Base-by-base conservation (phyloP, 2,888 invertebrate species). In the Laspeyria flexula region DNA sequence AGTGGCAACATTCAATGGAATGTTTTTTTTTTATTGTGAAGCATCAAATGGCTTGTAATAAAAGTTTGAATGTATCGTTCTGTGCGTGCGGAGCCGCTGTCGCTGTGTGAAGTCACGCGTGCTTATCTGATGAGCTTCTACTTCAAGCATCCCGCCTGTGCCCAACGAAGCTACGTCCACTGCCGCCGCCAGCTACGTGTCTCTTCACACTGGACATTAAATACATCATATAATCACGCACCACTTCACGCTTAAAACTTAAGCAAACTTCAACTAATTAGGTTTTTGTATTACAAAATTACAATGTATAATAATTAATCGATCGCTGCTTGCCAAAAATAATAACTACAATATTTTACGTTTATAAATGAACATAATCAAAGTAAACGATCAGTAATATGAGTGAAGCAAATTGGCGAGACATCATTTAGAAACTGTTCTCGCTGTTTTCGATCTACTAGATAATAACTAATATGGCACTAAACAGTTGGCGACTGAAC, bases 401-500 rank as follows among this genome's bases (percentile, higher is more conserved):
- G 66, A 60, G 68, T 63, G 61, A 73, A 64, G 73, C 77, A 78
- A 77, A 83, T 82, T 77, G 81, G 83, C 79, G 75, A 75, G 77
- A 81, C 72, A 72, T 76, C 76, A 76, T 71, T 31, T 48, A 21
- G 21, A 15, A 65, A 56, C 49, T 62, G 62, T 61, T 66, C 50
- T 73, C 62, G 77, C 72, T 70, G 65, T 72, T 71, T 60, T 73
- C 66, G 74, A 81, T 79, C 69, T 66, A 54, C 58, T 58, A 71
- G 76, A 81, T 85, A 85, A 81, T 81, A 81, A 76, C 74, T 42
- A 82, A 77, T 81, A 85, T 75, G 64, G 77, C 77, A 77, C 74
- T 77, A 71, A 74, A 72, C 60, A 54, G 62, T 67, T 60, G 63
- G 73, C 67, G 73, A 73, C 71, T 68, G 71, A 76, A 71, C 66